Conservation (phyloP, 2,113 vertebrate species). For the Lycocorax pyrrhopterus region DNA sequence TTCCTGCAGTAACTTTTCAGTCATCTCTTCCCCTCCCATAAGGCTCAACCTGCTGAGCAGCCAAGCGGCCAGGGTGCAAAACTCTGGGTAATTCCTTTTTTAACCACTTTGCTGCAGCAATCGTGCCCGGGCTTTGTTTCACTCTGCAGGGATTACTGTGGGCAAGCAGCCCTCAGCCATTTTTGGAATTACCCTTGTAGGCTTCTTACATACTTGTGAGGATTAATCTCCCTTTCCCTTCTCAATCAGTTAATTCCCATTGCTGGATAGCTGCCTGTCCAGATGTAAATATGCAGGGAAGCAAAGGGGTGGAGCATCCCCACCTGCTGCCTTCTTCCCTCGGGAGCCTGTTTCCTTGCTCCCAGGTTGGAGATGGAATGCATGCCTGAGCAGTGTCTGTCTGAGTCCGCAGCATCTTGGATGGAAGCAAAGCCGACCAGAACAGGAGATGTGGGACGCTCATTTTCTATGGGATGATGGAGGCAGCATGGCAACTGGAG, state of each 20-base stretch:
- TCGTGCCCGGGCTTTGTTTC: neutral
- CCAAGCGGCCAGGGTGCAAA: accelerated
- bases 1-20: neutral
- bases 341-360: accelerated
- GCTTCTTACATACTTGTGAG: neutral
- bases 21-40: neutral
- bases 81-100: neutral
- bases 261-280: neutral
- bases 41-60: neutral
- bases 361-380: neutral
- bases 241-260: neutral
- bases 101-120: neutral
- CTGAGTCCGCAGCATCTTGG: neutral
- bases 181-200: neutral
- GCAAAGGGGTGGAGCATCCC: neutral
- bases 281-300: neutral
- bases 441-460: neutral
- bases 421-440: accelerated
- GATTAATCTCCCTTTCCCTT: neutral
- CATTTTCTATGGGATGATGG: neutral
- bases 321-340: neutral
- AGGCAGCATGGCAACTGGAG: accelerated
- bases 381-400: accelerated
- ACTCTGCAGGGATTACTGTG: neutral
- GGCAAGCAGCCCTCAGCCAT: neutral